Conservation (phyloP, 2,797 vertebrate genomes). For the Hippocampus kuda region DNA sequence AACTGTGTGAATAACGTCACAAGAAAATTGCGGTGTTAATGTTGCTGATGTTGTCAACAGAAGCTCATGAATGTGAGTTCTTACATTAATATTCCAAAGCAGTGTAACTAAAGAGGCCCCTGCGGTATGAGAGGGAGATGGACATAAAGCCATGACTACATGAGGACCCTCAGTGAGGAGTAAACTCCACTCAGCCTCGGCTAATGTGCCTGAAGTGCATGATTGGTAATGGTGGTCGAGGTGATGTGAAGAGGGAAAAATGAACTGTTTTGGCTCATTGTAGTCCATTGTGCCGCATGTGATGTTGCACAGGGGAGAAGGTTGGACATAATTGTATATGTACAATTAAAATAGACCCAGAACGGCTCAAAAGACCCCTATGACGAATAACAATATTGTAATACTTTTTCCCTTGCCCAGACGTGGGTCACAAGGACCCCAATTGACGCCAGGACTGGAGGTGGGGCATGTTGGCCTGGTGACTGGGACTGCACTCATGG, state of each 20-base stretch:
- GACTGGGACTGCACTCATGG: too few species aligned
- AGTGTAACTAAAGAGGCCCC: constrained; percentile 22
- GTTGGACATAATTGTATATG: constrained; percentile 5
- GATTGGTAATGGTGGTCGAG: constrained; percentile 38
- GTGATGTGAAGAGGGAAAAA: constrained; percentile 29
- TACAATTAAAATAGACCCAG: too few species aligned
- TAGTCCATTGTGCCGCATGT: constrained; percentile 12
- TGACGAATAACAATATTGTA: too few species aligned
- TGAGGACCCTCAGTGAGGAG: constrained; percentile 43
- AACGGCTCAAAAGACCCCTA: too few species aligned
- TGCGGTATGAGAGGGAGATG: constrained; percentile 37
- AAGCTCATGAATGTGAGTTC: constrained; percentile 23
- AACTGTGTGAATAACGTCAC: not conserved
- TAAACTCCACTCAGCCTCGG: constrained; percentile 33
- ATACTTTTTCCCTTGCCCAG: too few species aligned
- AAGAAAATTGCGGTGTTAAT: constrained; percentile 9
- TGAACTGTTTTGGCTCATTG: constrained; percentile 21
- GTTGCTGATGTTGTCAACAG: constrained; percentile 19
- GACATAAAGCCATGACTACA: constrained; percentile 30
- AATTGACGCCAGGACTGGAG: too few species aligned
- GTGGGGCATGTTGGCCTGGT: too few species aligned
- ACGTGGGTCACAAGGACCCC: too few species aligned
- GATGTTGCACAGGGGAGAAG: constrained; percentile 14
- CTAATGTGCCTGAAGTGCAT: constrained; percentile 52
- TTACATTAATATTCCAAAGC: constrained; percentile 30